Evolutionary conservation across 1,140 invertebrate genomes (phyloP), one percentile per base, ranked within the genome.

Genomic region (Brachionus calyciflorus): DNA sequence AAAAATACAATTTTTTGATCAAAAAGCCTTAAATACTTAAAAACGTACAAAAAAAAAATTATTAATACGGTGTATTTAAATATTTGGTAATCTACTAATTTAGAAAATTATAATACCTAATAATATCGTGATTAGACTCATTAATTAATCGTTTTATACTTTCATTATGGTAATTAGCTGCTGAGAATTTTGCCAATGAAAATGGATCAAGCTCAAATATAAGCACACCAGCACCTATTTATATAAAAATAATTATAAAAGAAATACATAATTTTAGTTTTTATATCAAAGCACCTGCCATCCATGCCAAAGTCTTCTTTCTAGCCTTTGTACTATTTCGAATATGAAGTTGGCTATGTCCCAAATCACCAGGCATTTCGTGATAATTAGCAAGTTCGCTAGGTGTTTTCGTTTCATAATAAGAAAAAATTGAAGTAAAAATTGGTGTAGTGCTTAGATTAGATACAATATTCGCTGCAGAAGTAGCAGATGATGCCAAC

Each of bases 251-350:
- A 7, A 49, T n/a, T 0, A 41, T 17, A 53, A 30, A 28, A 63
- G 55, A 55, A 17, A 69, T 63, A 65, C n/a, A n/a, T n/a, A n/a
- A n/a, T n/a, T n/a, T n/a, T n/a, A n/a, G n/a, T n/a, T n/a, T n/a
- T n/a, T n/a, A n/a, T n/a, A n/a, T n/a, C n/a, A n/a, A n/a, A n/a
- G n/a, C 78, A 84, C 90, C 90, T 10, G 90, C 91, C 78, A 94
- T 86, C 93, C 93, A 95, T 4, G 91, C 91, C 87, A 94, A 93
- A n/a, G 88, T 87, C 81, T 89, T 90, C 14, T 92, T 77, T 86
- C 85, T 80, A 87, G 87, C 76, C 88, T 85, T 57, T 86, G 88
- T 79, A 90, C 88, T 80, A 90, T 91, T 84, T 88, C 93, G 79
- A 94, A 73, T 90, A 79, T 91, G 89, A 40, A 96, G 85, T 81